Base-by-base conservation (phyloP, 2,888 invertebrate genomes). In the Platycnemis pennipes region DNA sequence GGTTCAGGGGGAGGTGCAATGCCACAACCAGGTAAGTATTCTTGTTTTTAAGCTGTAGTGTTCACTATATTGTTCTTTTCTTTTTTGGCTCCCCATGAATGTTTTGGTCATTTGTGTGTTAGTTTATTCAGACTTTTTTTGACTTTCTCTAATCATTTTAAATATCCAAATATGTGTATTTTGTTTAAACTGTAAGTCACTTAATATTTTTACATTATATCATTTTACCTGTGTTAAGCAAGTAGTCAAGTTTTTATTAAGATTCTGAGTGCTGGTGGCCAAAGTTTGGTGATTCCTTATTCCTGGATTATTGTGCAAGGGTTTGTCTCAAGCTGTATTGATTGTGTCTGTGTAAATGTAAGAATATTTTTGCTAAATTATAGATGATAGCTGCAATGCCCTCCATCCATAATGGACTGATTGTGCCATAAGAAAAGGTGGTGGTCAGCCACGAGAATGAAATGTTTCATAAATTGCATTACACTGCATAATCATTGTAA, bases 21-120 rank as follows among this genome's bases (percentile, higher is more conserved):
- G 44, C 2, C 44, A 26, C 91, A 63, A 44, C 44, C 91, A 91
- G 91, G 91, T 91, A 44, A 44, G 91, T 91, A 63, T 11, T 19
- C 45, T n/a, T 7, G 7, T 45, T 5, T 19, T 44, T 42, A 13
- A 45, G 26, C 87, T 26, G n/a, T 26, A 26, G 45, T n/a, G 46
- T 45, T 45, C 3, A n/a, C n/a, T 26, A 16, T 26, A 46, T 37
- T 13, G 4, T 86, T 44, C 42, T 46, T 87, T n/a, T 45, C 45
- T 45, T 11, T 11, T 26, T 4, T 26, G 31, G 26, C 46, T 45
- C n/a, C 44, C 7, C 46, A 87, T 11, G 26, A 2, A 87, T 87
- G 0, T 26, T 11, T 13, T 77, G 37, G 4, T 37, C 37, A 1
- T 77, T 5, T 77, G 77, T 37, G 31, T 11, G 26, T 77, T 77